Conservation (phyloP, 1,140 invertebrate genomes). For the Drosophila lini region DNA sequence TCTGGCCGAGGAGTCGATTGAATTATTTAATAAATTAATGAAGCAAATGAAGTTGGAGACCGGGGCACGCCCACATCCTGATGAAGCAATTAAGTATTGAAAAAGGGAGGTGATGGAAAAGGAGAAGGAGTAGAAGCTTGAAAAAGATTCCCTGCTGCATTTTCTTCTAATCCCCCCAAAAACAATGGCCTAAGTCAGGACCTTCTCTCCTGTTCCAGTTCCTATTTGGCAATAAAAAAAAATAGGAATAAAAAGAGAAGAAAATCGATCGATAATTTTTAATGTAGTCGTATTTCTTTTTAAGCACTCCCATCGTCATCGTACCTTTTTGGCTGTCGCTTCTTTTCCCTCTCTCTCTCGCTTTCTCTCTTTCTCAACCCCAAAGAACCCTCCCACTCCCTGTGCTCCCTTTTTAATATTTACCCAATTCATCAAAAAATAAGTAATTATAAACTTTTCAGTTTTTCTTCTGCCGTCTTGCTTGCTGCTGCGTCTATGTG, state of each 20-base stretch:
- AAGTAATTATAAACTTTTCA: conserved; percentile 84
- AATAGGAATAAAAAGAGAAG: conserved; percentile 15
- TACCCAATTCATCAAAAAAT: conserved; percentile 84
- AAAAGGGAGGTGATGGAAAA: too few relatives aligned
- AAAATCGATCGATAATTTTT: conserved; percentile 78
- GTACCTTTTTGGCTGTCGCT: conserved; percentile 61
- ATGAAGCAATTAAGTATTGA: conserved; percentile 28
- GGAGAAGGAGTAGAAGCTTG: neutral
- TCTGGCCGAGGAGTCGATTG: conserved; percentile 39
- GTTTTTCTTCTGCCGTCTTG: conserved; percentile 76
- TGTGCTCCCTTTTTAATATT: conserved; percentile 73
- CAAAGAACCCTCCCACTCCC: neutral
- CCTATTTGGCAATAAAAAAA: conserved; percentile 5
- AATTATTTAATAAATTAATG: conserved; percentile 81
- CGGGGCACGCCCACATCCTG: conserved; percentile 43
- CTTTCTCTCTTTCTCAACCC: neutral
- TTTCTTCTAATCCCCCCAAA: conserved; percentile 10
- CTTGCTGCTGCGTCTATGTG: conserved; percentile 56
- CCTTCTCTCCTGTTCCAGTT: neutral
- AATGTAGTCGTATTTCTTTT: conserved; percentile 81
- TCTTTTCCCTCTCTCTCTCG: neutral
- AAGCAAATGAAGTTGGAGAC: conserved; percentile 55
- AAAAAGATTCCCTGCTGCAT: neutral
- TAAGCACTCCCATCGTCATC: conserved; percentile 46
- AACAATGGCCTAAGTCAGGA: conserved; percentile 2